Conservation (phyloP, 2,797 vertebrate genomes). For the Poliocrania exsul region DNA sequence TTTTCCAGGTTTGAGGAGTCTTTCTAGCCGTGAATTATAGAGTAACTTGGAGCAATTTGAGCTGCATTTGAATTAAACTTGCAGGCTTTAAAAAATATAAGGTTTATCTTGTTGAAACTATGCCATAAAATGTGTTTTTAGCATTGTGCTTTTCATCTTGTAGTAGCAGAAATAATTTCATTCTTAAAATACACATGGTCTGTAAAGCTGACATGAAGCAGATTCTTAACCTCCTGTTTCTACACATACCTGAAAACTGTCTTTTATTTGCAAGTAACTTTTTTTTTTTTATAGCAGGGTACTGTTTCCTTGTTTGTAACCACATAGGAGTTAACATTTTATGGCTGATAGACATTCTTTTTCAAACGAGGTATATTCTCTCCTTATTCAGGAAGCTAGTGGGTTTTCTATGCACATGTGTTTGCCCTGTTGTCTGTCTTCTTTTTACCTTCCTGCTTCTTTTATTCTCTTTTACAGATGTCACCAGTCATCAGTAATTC, state of each 20-base stretch:
- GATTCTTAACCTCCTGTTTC: neutral
- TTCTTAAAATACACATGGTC: neutral
- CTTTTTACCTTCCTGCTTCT: constrained; percentile 37
- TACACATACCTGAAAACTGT: constrained; percentile 36
- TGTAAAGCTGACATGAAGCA: neutral
- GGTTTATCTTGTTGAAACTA: neutral
- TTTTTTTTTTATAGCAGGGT: neutral
- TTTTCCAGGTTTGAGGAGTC: neutral
- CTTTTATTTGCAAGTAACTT: constrained; percentile 25
- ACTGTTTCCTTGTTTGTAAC: constrained; percentile 72
- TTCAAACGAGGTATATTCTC: constrained; percentile 65
- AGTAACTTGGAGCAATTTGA: neutral
- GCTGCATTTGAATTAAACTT: neutral
- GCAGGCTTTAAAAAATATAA: neutral
- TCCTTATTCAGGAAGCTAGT: constrained; percentile 69
- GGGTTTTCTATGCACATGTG: constrained; percentile 64
- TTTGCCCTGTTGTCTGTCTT: constrained; percentile 43
- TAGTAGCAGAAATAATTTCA: neutral
- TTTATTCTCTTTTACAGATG: constrained; percentile 77
- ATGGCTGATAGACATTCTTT: constrained; percentile 57
- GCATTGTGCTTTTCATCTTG: neutral
- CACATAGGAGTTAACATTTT: constrained; percentile 60
- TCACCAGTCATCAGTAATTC: constrained; percentile 81
- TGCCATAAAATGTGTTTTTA: neutral
- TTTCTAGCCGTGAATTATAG: neutral